Evolutionary conservation across 2,797 vertebrate genomes (phyloP).

Genomic region (Myiotriccus ornatus): DNA sequence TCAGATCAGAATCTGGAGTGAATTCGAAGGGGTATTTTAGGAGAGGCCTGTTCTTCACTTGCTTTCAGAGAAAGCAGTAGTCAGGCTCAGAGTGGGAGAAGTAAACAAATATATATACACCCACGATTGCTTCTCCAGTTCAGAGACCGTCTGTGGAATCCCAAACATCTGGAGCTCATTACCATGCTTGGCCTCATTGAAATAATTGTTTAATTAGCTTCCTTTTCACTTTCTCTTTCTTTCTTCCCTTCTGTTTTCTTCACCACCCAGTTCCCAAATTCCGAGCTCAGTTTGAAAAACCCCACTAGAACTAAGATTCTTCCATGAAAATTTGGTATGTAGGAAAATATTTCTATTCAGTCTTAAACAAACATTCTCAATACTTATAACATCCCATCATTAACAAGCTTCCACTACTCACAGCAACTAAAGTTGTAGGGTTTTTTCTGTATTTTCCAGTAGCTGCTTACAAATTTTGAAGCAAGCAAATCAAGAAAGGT

Average conservation of each 20-base stretch:
- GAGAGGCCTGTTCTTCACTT: not conserved
- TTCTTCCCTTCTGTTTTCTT: not conserved
- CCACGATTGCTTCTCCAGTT: not conserved
- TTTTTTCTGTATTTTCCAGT: not conserved
- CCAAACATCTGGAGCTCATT: slow-evolving; percentile 36
- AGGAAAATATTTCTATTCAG: not conserved
- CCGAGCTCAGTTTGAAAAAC: not conserved
- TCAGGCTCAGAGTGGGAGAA: not conserved
- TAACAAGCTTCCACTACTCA: not conserved
- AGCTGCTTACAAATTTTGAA: not conserved
- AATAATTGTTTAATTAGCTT: slow-evolving; percentile 48
- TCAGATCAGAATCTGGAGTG: not conserved
- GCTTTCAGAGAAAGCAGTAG: not conserved
- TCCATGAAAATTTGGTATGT: not conserved
- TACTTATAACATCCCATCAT: not conserved
- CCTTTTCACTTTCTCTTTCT: slow-evolving; percentile 39
- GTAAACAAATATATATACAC: not conserved
- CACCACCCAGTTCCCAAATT: not conserved
- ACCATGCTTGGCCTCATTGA: not conserved
- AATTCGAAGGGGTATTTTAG: not conserved
- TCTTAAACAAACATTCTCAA: not conserved
- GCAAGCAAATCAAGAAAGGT: not conserved
- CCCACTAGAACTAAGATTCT: not conserved
- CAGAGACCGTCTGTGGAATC: not conserved
- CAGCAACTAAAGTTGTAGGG: not conserved